Evolutionary conservation across 2,888 invertebrate genomes (phyloP), one percentile per base, ranked within the genome.

Genomic region (Xestoiulus laeticollis): DNA sequence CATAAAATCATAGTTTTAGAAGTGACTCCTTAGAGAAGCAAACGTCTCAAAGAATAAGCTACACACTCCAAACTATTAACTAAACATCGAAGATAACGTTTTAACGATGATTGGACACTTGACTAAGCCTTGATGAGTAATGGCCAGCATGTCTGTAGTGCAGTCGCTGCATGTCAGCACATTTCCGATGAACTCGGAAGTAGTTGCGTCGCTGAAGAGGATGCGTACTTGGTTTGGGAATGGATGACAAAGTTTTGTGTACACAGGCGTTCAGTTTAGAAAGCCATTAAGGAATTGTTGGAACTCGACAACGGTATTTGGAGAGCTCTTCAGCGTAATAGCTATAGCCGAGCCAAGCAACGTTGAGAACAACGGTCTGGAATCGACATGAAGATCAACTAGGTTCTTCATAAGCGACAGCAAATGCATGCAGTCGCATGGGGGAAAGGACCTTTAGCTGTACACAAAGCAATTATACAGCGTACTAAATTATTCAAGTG

Each of bases 241-340:
- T 19, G 16, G n/a, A 53, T 53, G 53, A 19, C 4, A 53, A 53
- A 16, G 14, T 53, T 53, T 53, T 53, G 53, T 53, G 19, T 53
- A n/a, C 53, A 53, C 53, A 53, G 53, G 19, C 1, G 53, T 53
- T 53, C 53, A 53, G 53, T 53, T 53, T 53, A 16, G 53, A 53
- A 53, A 53, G 53, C 53, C 53, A 53, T 53, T 53, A 53, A n/a
- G 53, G 19, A 19, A n/a, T 16, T 19, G 53, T 19, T 16, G 19
- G 19, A 53, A n/a, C 1, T 19, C 53, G 19, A 53, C 53, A 19
- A 19, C 5, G 5, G 19, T 53, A 53, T 53, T 53, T 19, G 53
- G n/a, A 53, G 53, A 53, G 53, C 53, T 53, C 53, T 53, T 53
- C 53, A 53, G n/a, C 53, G 53, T 53, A 53, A 53, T 53, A n/a